Evolutionary conservation across 2,888 invertebrate species (phyloP).

Genomic region (Diloba caeruleocephala): DNA sequence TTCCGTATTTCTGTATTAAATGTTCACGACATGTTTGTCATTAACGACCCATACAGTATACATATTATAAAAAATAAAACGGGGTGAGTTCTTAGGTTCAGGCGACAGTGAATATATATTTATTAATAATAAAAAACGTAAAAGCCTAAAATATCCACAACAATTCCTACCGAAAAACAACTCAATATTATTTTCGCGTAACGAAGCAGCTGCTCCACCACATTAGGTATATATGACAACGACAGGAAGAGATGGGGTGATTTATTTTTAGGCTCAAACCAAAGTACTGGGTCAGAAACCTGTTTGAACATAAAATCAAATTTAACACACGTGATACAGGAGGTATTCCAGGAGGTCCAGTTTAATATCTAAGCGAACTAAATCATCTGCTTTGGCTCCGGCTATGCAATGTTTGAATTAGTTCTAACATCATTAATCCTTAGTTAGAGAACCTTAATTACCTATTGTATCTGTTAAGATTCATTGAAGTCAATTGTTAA

Average conservation of each 20-base stretch:
- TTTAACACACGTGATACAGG: constrained; percentile 33
- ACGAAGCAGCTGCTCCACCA: constrained; percentile 3
- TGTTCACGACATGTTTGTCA: too few relatives aligned
- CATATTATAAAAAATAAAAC: too few relatives aligned
- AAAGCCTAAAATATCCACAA: too few relatives aligned
- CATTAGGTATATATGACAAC: constrained; percentile 17
- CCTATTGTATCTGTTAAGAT: constrained; percentile 10
- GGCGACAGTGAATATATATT: too few relatives aligned
- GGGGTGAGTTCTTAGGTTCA: too few relatives aligned
- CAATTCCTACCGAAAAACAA: constrained; percentile 20
- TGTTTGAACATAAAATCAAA: constrained; percentile 46
- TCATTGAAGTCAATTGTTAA: constrained; percentile 5
- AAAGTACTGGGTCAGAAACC: constrained; percentile 34
- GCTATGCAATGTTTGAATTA: constrained; percentile 13
- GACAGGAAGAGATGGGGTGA: constrained; percentile 40
- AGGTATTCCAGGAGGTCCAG: too few relatives aligned
- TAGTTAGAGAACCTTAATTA: constrained; percentile 28
- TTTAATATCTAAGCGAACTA: constrained; percentile 8
- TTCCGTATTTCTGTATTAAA: too few relatives aligned
- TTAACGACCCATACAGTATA: too few relatives aligned
- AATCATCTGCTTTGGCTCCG: constrained; percentile 22
- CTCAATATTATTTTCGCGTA: constrained; percentile 14
- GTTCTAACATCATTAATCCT: constrained; percentile 32
- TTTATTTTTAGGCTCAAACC: constrained; percentile 35
- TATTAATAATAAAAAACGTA: too few relatives aligned